Percentiles rank a stretch among this genome's conserved stretches.
phyloP scores from a whole-genome alignment of 30 jellyfish, hydroid and myxozoan genomes.

The Aurelia sp. region DNA sequence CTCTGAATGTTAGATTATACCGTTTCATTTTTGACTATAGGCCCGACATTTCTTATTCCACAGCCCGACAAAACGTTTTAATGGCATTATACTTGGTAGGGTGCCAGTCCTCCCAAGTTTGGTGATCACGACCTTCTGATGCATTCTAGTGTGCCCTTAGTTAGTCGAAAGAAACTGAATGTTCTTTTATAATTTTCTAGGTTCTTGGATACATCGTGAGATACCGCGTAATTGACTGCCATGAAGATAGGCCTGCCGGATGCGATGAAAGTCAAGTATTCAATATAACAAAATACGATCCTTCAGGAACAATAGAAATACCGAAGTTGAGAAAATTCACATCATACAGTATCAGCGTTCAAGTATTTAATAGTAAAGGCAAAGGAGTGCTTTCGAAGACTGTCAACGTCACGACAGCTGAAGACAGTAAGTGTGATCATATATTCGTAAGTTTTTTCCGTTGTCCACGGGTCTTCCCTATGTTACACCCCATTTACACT shows the following conservation, averaged over 20 bases:
- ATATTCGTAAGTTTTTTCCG: neutral
- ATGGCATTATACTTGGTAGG: no score
- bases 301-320: neutral
- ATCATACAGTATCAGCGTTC: conserved; percentile 23
- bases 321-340: conserved; percentile 57
- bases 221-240: conserved; percentile 52
- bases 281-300: conserved; percentile 6
- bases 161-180: no score
- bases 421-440: conserved; percentile 45
- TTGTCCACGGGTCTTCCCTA: neutral
- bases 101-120: no score
- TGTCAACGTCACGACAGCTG: conserved; percentile 31
- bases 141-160: no score
- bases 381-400: conserved; percentile 38
- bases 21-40: no score
- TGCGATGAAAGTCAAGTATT: conserved; percentile 41
- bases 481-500: no score
- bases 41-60: no score
- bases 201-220: conserved; percentile 44
- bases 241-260: conserved; percentile 50
- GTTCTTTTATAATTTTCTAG: neutral
- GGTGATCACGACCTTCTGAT: no score
- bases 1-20: no score
- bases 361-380: conserved; percentile 58
- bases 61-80: no score